phyloP scores from a whole-genome alignment of 2,113 vertebrate species.

The Zootoca vivipara region DNA sequence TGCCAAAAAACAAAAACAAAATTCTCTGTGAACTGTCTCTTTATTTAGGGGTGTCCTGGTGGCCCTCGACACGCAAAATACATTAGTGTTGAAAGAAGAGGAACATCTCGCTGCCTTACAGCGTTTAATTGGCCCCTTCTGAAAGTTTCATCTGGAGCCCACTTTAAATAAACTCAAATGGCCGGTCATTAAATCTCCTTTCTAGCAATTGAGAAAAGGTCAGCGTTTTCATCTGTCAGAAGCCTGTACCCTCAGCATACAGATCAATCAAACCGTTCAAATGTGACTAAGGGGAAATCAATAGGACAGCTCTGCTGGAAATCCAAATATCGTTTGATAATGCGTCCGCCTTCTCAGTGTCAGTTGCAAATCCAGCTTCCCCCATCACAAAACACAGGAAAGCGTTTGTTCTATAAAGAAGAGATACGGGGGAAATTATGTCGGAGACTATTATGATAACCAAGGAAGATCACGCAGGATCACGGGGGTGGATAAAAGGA shows the following conservation, averaged over 20 bases:
- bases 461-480: neutral
- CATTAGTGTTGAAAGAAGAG: conserved; percentile 43
- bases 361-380: conserved; percentile 8
- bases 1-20: too few relatives aligned
- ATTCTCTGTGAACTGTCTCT: too few relatives aligned
- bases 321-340: conserved; percentile 29
- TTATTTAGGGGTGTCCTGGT: too few relatives aligned
- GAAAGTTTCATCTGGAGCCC: conserved; percentile 26
- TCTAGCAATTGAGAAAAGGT: conserved; percentile 37
- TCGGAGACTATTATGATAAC: neutral
- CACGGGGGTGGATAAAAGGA: neutral
- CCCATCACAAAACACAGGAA: neutral
- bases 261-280: conserved; percentile 73
- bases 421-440: conserved; percentile 27
- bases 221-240: conserved; percentile 45
- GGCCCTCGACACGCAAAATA: too few relatives aligned
- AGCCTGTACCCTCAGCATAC: conserved; percentile 35
- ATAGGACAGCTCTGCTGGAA: conserved; percentile 44
- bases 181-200: conserved; percentile 59
- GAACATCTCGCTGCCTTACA: conserved; percentile 39
- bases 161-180: conserved; percentile 43
- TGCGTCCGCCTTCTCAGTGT: conserved; percentile 5
- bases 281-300: conserved; percentile 27
- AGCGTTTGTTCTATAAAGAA: conserved; percentile 35
- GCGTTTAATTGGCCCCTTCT: conserved; percentile 45